Percentiles rank a stretch among this genome's conserved stretches.
Evolutionary conservation across 2,797 vertebrate species (phyloP).

Genomic region (Ficedula albicollis): DNA sequence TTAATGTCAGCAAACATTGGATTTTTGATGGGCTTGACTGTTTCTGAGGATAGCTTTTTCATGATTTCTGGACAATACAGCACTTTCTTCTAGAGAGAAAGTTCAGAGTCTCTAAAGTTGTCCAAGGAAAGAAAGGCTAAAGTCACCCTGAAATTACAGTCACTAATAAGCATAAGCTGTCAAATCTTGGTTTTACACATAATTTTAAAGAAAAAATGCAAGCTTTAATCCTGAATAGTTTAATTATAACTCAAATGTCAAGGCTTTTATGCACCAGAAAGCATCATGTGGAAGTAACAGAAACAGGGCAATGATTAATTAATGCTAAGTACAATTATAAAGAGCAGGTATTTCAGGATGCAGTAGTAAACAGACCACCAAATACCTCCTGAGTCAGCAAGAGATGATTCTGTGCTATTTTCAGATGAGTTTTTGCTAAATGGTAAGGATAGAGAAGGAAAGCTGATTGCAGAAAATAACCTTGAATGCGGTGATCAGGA

Average conservation of each 20-base stretch:
- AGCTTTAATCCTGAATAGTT: not conserved
- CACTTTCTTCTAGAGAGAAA: not conserved
- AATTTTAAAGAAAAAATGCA: not conserved
- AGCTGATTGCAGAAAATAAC: constrained; percentile 24
- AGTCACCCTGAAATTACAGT: not conserved
- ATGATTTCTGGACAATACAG: not conserved
- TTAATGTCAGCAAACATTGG: not conserved
- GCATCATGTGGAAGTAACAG: not conserved
- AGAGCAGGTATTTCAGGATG: not conserved
- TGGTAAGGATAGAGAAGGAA: not conserved
- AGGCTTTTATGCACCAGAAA: not conserved
- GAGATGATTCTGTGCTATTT: not conserved
- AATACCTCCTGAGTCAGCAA: constrained; percentile 20
- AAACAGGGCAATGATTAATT: not conserved
- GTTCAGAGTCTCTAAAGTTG: not conserved
- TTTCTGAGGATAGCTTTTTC: not conserved
- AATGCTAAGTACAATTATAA: not conserved
- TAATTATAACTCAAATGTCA: not conserved
- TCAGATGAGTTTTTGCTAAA: not conserved
- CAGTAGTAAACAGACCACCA: not conserved
- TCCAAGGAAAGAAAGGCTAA: not conserved
- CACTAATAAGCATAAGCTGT: not conserved
- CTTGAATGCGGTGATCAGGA: not conserved
- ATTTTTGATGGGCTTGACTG: not conserved
- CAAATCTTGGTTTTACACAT: not conserved